phyloP scores from a whole-genome alignment of 2,888 invertebrate genomes.

The Cryptocephalus moraei region DNA sequence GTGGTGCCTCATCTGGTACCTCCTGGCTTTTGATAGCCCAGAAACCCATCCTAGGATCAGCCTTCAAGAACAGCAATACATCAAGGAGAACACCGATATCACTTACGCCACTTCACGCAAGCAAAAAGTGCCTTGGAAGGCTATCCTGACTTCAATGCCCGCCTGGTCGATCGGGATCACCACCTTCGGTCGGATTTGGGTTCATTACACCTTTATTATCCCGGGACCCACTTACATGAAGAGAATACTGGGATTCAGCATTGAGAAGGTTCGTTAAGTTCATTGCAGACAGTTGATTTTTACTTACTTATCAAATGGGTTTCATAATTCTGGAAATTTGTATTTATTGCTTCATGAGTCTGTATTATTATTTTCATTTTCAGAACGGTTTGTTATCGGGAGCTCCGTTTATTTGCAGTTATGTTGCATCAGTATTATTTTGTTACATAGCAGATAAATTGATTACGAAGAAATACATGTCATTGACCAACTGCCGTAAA shows the following conservation, averaged over 20 bases:
- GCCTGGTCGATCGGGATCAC: slow-evolving; percentile 63
- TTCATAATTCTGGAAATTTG: no score
- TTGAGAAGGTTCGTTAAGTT: slow-evolving; percentile 43
- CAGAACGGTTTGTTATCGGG: slow-evolving; percentile 59
- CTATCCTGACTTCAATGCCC: slow-evolving; percentile 52
- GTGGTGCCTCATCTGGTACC: slow-evolving; percentile 61
- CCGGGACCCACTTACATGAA: slow-evolving; percentile 63
- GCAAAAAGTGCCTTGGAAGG: slow-evolving; percentile 52
- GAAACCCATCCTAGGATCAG: slow-evolving; percentile 58
- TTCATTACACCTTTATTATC: slow-evolving; percentile 62
- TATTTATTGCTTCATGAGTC: no score
- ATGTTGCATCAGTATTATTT: slow-evolving; percentile 58
- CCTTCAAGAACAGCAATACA: slow-evolving; percentile 52
- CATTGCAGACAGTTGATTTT: no score
- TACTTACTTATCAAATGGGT: no score
- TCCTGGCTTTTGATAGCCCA: slow-evolving; percentile 58
- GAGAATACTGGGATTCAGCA: slow-evolving; percentile 55
- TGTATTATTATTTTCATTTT: slow-evolving; percentile 20
- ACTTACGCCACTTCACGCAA: slow-evolving; percentile 40
- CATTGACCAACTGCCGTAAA: slow-evolving; percentile 55
- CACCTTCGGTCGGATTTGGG: slow-evolving; percentile 66
- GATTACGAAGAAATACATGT: slow-evolving; percentile 46
- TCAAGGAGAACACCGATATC: slow-evolving; percentile 47
- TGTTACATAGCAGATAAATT: slow-evolving; percentile 58
- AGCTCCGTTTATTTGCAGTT: slow-evolving; percentile 59